These are phyloP conservation scores for Lithobates sylvaticus DNA, from an alignment of 2,797 vertebrate species.

Conservation along the genomic window DNA sequence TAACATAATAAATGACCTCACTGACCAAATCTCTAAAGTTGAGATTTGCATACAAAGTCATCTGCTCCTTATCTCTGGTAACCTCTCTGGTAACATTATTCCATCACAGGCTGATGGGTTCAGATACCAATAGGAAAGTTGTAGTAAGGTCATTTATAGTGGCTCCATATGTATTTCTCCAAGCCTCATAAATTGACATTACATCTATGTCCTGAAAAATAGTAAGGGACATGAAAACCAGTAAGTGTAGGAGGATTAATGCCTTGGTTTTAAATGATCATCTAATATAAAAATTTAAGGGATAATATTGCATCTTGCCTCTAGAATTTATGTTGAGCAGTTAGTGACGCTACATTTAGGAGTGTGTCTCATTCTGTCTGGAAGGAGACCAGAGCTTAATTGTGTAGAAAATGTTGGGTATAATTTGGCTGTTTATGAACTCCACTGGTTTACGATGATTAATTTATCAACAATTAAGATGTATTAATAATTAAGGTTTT, in stretches of 20 bases:
- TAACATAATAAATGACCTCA: no score
- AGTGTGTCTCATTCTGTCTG: conserved; percentile 55
- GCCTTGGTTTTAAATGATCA: conserved; percentile 42
- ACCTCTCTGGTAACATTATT: neutral
- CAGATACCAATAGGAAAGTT: neutral
- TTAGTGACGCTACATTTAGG: conserved; percentile 63
- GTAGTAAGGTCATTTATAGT: neutral
- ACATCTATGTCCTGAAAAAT: neutral
- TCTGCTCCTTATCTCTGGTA: neutral
- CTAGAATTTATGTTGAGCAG: conserved; percentile 56
- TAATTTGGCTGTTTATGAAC: conserved; percentile 61
- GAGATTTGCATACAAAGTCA: neutral
- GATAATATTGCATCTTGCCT: conserved; percentile 43
- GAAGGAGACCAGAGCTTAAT: conserved; percentile 60
- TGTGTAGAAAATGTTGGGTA: conserved; percentile 61
- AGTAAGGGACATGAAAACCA: conserved; percentile 45
- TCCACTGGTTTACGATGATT: conserved; percentile 58
- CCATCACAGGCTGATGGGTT: neutral
- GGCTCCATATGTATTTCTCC: neutral
- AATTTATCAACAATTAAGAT: conserved; percentile 61
- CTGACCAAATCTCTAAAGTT: no score
- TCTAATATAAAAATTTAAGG: conserved; percentile 57
- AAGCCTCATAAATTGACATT: neutral
- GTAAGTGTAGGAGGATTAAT: conserved; percentile 38
- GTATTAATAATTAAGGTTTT: conserved; percentile 59